A percentile compares a stretch with the other conserved stretches of the same genome.
Conservation (phyloP, 2,113 vertebrate species). For the Parus major region DNA sequence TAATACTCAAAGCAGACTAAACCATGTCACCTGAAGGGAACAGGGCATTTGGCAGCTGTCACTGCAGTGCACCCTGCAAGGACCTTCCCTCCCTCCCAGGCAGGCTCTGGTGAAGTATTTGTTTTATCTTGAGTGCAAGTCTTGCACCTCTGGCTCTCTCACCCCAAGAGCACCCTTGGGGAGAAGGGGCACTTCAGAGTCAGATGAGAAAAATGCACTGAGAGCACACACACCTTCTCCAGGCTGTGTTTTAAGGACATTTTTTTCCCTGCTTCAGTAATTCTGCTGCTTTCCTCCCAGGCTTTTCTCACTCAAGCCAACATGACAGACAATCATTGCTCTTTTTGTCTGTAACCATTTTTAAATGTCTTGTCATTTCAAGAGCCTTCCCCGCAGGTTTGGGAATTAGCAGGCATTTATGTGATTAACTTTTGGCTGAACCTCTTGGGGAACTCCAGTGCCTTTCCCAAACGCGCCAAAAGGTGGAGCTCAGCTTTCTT, state of each 20-base stretch:
- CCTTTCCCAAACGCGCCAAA: background rate
- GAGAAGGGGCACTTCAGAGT: background rate
- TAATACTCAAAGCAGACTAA: background rate
- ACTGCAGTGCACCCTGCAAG: background rate
- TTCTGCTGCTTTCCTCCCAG: background rate
- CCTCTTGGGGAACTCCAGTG: background rate
- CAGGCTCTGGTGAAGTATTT: background rate
- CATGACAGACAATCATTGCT: background rate
- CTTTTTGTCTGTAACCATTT: background rate
- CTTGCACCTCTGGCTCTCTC: background rate
- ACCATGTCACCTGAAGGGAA: background rate
- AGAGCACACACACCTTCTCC: background rate
- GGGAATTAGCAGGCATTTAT: background rate
- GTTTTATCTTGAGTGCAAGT: background rate
- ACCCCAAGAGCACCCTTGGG: background rate
- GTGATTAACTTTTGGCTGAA: background rate
- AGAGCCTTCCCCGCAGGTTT: background rate
- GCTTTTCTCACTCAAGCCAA: background rate
- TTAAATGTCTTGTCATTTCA: background rate
- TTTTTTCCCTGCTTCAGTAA: background rate
- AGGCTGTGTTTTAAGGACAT: background rate
- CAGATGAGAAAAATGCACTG: background rate
- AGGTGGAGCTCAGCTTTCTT: slow-evolving; percentile 50
- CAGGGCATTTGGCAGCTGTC: accelerated
- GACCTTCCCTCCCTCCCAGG: background rate